Percentiles rank a stretch among this genome's conserved stretches.
These are phyloP conservation scores for Camponotus vicinus DNA, from an alignment of 1,140 invertebrate species.

Conservation along the genomic window DNA sequence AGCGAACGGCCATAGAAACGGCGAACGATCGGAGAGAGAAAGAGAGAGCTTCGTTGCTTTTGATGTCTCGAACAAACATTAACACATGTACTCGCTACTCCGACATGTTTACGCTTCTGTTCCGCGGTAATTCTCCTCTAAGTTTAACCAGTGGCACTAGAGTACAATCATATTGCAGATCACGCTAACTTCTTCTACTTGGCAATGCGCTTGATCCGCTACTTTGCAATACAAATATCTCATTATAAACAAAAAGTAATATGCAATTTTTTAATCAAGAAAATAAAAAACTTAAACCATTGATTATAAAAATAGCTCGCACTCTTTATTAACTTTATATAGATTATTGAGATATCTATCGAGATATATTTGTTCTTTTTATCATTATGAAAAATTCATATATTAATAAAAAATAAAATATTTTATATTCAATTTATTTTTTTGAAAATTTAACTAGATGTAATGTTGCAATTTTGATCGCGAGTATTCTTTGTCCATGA, in stretches of 20 bases:
- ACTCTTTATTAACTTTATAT: not conserved
- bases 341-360: not conserved
- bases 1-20: conserved; percentile 63
- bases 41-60: conserved; percentile 79
- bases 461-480: not conserved
- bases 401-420: not conserved
- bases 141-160: conserved; percentile 76
- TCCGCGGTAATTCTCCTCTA: conserved; percentile 81
- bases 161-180: conserved; percentile 70
- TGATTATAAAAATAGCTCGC: not conserved
- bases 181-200: conserved; percentile 62
- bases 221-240: conserved; percentile 15
- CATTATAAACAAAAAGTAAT: not conserved
- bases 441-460: not conserved
- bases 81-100: conserved; percentile 84
- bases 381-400: not conserved
- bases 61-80: conserved; percentile 85
- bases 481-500: not conserved
- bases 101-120: conserved; percentile 82
- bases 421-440: not conserved
- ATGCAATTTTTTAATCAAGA: not conserved
- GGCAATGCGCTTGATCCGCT: conserved; percentile 43
- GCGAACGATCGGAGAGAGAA: conserved; percentile 53
- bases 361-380: not conserved
- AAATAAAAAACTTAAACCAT: not conserved